Evolutionary conservation across 1,140 invertebrate species (phyloP).

Genomic region (Rhagoletis zephyria): DNA sequence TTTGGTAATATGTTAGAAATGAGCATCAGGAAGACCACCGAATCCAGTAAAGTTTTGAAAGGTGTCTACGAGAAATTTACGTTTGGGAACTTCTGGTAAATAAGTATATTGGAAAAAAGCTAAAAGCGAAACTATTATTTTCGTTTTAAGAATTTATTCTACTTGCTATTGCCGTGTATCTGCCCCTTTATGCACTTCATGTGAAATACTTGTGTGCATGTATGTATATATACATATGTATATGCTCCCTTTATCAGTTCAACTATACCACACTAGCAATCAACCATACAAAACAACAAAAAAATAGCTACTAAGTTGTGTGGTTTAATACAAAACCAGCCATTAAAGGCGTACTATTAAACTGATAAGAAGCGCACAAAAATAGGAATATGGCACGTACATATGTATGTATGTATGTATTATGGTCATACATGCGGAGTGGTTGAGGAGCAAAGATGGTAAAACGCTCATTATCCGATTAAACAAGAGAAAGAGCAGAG

Average conservation of each 20-base stretch:
- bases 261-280: not conserved
- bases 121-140: not conserved
- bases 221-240: not conserved
- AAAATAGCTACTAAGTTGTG: conserved; percentile 10
- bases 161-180: not conserved
- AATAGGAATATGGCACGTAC: conserved; percentile 17
- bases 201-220: not conserved
- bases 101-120: no score
- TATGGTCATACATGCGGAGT: not conserved
- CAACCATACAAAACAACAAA: conserved; percentile 35
- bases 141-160: not conserved
- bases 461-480: not conserved
- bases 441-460: not conserved
- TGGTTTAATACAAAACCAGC: conserved; percentile 14
- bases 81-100: no score
- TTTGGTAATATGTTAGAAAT: no score
- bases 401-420: not conserved
- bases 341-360: conserved; percentile 40
- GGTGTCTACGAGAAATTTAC: no score
- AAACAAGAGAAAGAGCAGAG: not conserved
- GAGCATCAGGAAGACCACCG: no score
- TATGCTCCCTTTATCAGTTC: conserved; percentile 3
- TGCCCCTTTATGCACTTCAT: not conserved
- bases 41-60: no score
- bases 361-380: conserved; percentile 30